Evolutionary conservation across 2,888 invertebrate genomes (phyloP), one percentile per base, ranked within the genome.

Genomic region (Hydrotaea diabolus): DNA sequence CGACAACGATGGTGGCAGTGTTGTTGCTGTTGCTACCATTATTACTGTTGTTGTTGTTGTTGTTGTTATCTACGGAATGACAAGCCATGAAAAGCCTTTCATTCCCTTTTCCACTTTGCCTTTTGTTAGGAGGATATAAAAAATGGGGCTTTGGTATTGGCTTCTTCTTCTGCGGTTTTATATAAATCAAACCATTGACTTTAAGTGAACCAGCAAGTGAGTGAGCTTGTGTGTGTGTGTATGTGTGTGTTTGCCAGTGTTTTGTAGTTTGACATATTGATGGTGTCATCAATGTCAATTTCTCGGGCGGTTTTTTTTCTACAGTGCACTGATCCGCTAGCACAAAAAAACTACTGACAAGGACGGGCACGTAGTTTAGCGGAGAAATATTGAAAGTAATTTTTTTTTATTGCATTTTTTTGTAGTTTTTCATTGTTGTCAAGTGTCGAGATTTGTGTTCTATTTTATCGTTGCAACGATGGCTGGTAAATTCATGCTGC

Each of bases 201-300:
- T 46, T 43, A 46, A 13, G 23, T 36, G 36, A 36, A 36, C 5
- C n/a, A n/a, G n/a, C n/a, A 46, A 13, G 23, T 31, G 7, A 7
- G 31, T 31, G 7, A 4, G 31, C 7, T 7, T 31, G 31, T 31
- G 9, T 11, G 9, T 13, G 9, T 39, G 9, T 39, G 39, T 11
- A 11, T 19, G 17, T 17, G 62, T 62, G 62, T 15, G 11, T n/a
- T n/a, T n/a, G n/a, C n/a, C n/a, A n/a, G n/a, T n/a, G n/a, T n/a
- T n/a, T n/a, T 23, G 43, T 46, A 23, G 15, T 69, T 69, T 69
- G 69, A 69, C 69, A 46, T 69, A 69, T 69, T 46, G 69, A 69
- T 69, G 69, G 43, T 69, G 69, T 69, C 69, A 69, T 69, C 69
- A 69, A 69, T 69, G 69, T 69, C 69, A 69, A 69, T 43, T 59